Percentiles rank a stretch among this genome's conserved stretches.
phyloP scores from a whole-genome alignment of 1,140 invertebrate genomes.

The Drosophila lacteicornis region DNA sequence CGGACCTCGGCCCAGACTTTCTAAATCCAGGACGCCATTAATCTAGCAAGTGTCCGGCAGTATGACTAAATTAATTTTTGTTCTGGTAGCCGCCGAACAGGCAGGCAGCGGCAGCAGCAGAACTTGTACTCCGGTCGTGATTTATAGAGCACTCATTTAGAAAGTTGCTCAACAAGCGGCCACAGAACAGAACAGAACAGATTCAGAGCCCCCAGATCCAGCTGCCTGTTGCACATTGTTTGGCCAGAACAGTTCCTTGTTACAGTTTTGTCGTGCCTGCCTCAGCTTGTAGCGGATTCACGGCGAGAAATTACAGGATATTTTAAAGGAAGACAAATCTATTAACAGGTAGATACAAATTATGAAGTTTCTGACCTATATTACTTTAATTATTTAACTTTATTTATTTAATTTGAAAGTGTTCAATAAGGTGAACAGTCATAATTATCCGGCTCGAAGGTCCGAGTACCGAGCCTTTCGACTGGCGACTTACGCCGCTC shows the following conservation, averaged over 20 bases:
- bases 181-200: slow-evolving; percentile 17
- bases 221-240: slow-evolving; percentile 35
- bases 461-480: too few relatives aligned
- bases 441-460: too few relatives aligned
- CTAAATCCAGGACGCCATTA: slow-evolving; percentile 74
- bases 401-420: too few relatives aligned
- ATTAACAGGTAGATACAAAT: too few relatives aligned
- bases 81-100: slow-evolving; percentile 76
- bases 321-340: neutral
- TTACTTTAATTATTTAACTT: too few relatives aligned
- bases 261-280: slow-evolving; percentile 77
- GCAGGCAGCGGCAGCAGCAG: slow-evolving; percentile 25
- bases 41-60: slow-evolving; percentile 78
- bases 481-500: too few relatives aligned
- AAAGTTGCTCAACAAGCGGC: slow-evolving; percentile 78
- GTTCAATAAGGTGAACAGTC: too few relatives aligned
- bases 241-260: slow-evolving; percentile 75
- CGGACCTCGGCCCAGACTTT: slow-evolving; percentile 55
- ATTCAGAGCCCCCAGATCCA: slow-evolving; percentile 5
- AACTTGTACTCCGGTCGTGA: slow-evolving; percentile 76
- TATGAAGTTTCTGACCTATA: too few relatives aligned
- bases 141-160: slow-evolving; percentile 83
- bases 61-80: slow-evolving; percentile 82
- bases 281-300: slow-evolving; percentile 18
- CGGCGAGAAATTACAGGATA: neutral